A percentile compares a stretch with the other conserved stretches of the same genome.
These are phyloP conservation scores for Lasioglossum villosulum DNA, from an alignment of 2,888 invertebrate genomes.

Conservation along the genomic window DNA sequence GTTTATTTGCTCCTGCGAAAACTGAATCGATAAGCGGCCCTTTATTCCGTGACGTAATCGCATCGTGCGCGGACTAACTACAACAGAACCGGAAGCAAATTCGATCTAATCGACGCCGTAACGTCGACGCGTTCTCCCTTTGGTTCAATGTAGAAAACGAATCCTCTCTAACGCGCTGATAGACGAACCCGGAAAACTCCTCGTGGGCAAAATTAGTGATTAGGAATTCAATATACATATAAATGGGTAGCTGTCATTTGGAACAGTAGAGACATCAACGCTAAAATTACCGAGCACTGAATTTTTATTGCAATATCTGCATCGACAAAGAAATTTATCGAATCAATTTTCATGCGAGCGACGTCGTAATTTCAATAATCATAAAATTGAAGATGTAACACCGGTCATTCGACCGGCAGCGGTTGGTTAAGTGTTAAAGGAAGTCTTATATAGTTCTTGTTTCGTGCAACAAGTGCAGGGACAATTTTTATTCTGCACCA, in stretches of 20 bases:
- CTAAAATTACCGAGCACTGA: neutral
- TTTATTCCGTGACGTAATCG: neutral
- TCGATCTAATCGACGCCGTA: neutral
- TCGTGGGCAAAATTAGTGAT: neutral
- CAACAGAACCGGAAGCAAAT: constrained; percentile 1
- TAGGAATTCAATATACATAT: neutral
- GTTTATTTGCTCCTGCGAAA: neutral
- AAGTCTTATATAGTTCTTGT: neutral
- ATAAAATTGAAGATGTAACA: too few species aligned
- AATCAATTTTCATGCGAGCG: too few species aligned
- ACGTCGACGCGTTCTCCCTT: neutral
- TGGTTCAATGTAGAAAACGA: neutral
- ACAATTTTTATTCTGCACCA: neutral
- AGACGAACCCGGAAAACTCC: neutral
- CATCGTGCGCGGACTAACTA: neutral
- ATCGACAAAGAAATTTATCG: too few species aligned
- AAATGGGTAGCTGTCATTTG: neutral
- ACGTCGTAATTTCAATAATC: too few species aligned
- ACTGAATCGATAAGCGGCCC: neutral
- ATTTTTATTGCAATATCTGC: neutral
- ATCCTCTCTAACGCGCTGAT: neutral
- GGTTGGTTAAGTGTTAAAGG: too few species aligned
- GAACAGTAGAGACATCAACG: neutral
- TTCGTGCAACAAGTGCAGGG: neutral
- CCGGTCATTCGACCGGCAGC: too few species aligned